phyloP scores from a whole-genome alignment of 2,113 vertebrate genomes.

The Tragelaphus scriptus region DNA sequence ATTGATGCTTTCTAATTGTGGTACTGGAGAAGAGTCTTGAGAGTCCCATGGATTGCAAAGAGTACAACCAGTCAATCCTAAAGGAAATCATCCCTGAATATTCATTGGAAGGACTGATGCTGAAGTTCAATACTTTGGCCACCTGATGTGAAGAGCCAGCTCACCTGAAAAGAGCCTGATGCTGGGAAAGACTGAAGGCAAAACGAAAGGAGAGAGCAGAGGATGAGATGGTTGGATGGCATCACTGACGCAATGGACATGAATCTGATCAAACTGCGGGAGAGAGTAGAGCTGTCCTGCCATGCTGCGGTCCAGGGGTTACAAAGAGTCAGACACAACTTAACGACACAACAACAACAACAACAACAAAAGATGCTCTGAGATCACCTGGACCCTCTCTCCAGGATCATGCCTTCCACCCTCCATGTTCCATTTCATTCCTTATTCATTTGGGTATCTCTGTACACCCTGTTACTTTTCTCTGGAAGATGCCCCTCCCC shows the following conservation, averaged over 20 bases:
- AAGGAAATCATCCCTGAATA: neutral
- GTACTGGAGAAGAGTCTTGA: neutral
- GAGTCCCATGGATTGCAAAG: neutral
- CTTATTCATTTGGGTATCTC: neutral
- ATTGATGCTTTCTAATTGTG: neutral
- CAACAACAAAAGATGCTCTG: neutral
- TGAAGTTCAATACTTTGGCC: neutral
- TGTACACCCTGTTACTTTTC: neutral
- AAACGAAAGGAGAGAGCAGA: neutral
- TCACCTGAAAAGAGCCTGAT: neutral
- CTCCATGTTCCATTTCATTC: neutral
- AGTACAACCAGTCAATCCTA: neutral
- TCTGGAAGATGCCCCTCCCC: neutral
- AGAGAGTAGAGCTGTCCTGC: neutral
- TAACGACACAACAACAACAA: neutral
- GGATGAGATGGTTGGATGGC: neutral
- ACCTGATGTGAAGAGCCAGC: neutral
- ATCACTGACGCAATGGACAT: neutral
- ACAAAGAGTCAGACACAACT: neutral
- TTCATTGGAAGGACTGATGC: neutral
- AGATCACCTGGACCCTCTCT: too few species aligned
- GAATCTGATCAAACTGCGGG: neutral
- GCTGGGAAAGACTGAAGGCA: neutral
- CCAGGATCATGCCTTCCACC: neutral
- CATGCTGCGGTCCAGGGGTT: neutral